Evolutionary conservation across 2,888 invertebrate genomes (phyloP), one percentile per base, ranked within the genome.

Genomic region (Ferdinandea cuprea): DNA sequence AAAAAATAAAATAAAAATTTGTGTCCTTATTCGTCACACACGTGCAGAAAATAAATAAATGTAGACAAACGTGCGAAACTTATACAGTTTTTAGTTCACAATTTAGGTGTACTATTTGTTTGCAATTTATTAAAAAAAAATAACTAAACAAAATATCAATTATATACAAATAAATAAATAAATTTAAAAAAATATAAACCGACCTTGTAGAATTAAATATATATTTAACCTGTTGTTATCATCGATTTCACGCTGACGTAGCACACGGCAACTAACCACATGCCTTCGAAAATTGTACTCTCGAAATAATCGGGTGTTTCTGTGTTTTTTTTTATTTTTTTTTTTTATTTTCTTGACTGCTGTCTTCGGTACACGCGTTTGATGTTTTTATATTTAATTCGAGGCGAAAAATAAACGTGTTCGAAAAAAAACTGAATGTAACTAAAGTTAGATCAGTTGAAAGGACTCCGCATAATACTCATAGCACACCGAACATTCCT

Each of bases 151-250:
- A n/a, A n/a, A 19, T 65, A 15, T 46, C 11, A 40, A 40, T 13
- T 9, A 15, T 17, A 21, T 42, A 54, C 44, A 50, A 15, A 30
- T n/a, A 48, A 68, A 76, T 30, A 35, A 32, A 46, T 15, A 42
- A 42, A 42, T 42, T 17, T 3, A n/a, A n/a, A 50, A 9, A 25
- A 11, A 13, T n/a, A n/a, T n/a, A 6, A 35, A 17, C 37, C 30
- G 50, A 78, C 65, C 46, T 52, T 66, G 46, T 66, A 73, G 30
- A 52, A 32, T 37, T 44, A 37, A 52, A 63, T 54, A 73, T 54
- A 52, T 61, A 59, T 61, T 68, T 69, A 77, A 81, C 81, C 81
- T 81, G 81, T 81, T 81, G 81, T 81, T 71, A 81, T 71, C 71
- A 65, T 71, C 77, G 77, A 77, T 59, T 69, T 63, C 48, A 59